phyloP scores from a whole-genome alignment of 2,797 vertebrate genomes.

The Loriculus beryllinus region DNA sequence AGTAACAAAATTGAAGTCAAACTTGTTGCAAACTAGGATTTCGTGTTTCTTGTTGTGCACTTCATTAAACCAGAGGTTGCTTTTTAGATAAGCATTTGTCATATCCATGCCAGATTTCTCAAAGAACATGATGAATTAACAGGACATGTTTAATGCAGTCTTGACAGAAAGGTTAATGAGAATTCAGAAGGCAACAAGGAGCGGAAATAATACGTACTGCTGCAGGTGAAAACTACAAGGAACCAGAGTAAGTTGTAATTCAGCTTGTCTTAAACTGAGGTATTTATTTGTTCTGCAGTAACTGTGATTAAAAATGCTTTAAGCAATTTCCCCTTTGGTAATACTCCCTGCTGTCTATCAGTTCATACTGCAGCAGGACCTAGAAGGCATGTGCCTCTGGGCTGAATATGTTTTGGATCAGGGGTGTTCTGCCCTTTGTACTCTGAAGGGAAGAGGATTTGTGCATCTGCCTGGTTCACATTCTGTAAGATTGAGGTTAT shows the following conservation, averaged over 20 bases:
- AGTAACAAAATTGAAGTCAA: not conserved
- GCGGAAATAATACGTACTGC: constrained; percentile 6
- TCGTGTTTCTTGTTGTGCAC: not conserved
- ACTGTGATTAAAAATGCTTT: not conserved
- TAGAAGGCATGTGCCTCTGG: not conserved
- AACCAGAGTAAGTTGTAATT: constrained; percentile 3
- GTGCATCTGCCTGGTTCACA: not conserved
- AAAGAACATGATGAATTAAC: constrained; percentile 44
- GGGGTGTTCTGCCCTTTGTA: not conserved
- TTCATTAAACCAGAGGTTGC: not conserved
- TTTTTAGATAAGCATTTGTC: constrained; percentile 42
- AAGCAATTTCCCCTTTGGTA: not conserved
- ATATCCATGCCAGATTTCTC: constrained; percentile 42
- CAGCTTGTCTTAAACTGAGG: not conserved
- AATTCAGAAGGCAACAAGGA: constrained; percentile 24
- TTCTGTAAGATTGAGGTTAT: not conserved
- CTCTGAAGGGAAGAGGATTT: not conserved
- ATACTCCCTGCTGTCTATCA: not conserved
- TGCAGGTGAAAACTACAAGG: constrained; percentile 1
- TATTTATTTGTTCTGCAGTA: not conserved
- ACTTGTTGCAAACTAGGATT: not conserved
- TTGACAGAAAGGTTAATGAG: constrained; percentile 67
- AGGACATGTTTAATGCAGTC: constrained; percentile 22
- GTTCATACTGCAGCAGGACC: not conserved
- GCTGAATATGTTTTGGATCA: not conserved